Base-by-base conservation (phyloP, 1,140 invertebrate species). In the Bombus superbus region DNA sequence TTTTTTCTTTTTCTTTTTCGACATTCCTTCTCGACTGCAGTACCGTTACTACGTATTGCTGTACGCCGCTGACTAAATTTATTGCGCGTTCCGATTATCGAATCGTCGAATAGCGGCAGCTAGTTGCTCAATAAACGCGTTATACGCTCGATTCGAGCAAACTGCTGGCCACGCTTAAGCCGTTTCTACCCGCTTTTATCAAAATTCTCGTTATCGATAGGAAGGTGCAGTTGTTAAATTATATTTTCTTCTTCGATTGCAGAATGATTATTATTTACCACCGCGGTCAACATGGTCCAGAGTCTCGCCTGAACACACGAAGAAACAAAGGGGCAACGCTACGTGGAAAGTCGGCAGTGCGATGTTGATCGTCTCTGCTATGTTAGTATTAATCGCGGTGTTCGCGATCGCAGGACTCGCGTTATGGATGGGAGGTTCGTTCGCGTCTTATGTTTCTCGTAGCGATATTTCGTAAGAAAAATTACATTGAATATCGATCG, bases 341-440 rank as follows among this genome's bases (percentile, higher is more conserved):
- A 95, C 93, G 86, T 95, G 95, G 91, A 96, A 95, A 90, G 83
- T 96, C 47, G 97, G 97, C 91, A 97, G 96, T 9, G 96, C 97
- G 38, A 96, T 97, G 86, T 93, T 97, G 88, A 96, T 97, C 18
- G 96, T 96, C 53, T 96, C 97, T 3, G 96, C 97, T 3, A 95
- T 97, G 84, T 93, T 98, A 35, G 97, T 97, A 25, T 96, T 97
- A 64, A 94, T 97, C 10, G 96, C 96, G 1, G 97, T 98, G 25
- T 94, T 97, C 72, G 96, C 97, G 4, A 97, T 98, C 38, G 97
- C 97, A 3, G 97, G 97, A 57, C 95, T 98, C 5, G 97, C 97
- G 53, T 95, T 98, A 77, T 98, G 97, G 94, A 97, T 98, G 96
- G 97, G 97, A 90, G 96, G 96, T 96, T 95, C 96, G 87, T 96